These are phyloP conservation scores for Ctenopoma multispine DNA, from an alignment of 2,797 vertebrate genomes.

Conservation along the genomic window DNA sequence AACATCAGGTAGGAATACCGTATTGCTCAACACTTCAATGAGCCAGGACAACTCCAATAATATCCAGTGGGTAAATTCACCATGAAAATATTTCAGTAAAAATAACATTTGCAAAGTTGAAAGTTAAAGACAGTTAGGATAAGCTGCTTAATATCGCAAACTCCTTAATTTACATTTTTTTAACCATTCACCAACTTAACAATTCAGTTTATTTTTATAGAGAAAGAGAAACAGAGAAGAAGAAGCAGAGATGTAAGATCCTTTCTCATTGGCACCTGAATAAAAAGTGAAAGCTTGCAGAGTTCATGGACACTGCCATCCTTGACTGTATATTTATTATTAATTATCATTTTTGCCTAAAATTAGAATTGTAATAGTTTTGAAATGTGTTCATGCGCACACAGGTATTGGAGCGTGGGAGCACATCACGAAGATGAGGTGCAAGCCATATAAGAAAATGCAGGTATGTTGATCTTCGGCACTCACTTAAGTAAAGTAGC, in stretches of 20 bases:
- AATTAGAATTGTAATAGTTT: slow-evolving; percentile 12
- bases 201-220: neutral
- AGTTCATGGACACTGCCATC: neutral
- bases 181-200: neutral
- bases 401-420: slow-evolving; percentile 97
- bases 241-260: neutral
- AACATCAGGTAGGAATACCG: neutral
- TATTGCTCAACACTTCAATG: neutral
- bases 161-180: neutral
- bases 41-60: neutral
- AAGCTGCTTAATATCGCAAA: no score
- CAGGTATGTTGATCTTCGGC: slow-evolving; percentile 85
- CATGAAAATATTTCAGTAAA: neutral
- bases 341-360: neutral
- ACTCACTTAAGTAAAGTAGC: neutral
- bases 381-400: slow-evolving; percentile 30
- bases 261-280: neutral
- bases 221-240: no score
- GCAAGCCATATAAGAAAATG: slow-evolving; percentile 94
- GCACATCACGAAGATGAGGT: slow-evolving; percentile 90
- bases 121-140: slow-evolving; percentile 6
- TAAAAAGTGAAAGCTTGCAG: neutral
- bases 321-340: neutral
- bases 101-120: slow-evolving; percentile 1
- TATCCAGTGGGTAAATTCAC: neutral